Evolutionary conservation across 1,140 invertebrate species (phyloP), one percentile per base, ranked within the genome.

Genomic region (Drosophila paulistorum): DNA sequence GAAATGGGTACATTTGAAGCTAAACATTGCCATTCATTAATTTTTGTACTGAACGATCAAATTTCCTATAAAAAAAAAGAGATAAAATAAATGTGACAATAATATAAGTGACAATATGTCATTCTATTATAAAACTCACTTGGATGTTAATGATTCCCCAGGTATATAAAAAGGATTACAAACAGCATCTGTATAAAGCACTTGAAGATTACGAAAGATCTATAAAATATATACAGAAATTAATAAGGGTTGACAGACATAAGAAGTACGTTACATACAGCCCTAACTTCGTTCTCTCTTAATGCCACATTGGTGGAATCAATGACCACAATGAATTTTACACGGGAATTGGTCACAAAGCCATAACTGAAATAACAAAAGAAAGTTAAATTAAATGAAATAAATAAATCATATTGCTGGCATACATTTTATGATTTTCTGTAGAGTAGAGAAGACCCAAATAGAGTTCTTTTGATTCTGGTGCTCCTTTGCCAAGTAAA

Each of bases 341-440:
- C 96, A 93, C 97, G 97, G 0, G 98, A 99, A 92, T 99, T 99
- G n/a, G 98, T 99, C 14, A 98, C 97, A 94, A 98, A 99, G 7
- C 98, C 98, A 94, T 98, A 99, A 83, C 98, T 98, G 83, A 75
- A 94, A 93, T 81, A 68, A 68, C 4, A 35, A 23, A 0, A 39
- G 4, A 0, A 14, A 7, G 35, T 39, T 57, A 6, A 37, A 11
- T 48, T n/a, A 14, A 23, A 17, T 9, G 23, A n/a, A 23, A 17
- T 66, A 3, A 7, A 7, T 14, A n/a, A 10, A 1, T 23, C 20
- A 23, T 23, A 6, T 3, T 33, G n/a, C 1, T 14, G 9, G 41
- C 7, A 10, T 96, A 98, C 97, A 99, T 97, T 95, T 98, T 99
- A 92, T 98, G 98, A 77, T 97, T 97, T 94, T 99, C 98, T n/a